Conservation (phyloP, 2,888 invertebrate species). For the Petrophora chlorosata region DNA sequence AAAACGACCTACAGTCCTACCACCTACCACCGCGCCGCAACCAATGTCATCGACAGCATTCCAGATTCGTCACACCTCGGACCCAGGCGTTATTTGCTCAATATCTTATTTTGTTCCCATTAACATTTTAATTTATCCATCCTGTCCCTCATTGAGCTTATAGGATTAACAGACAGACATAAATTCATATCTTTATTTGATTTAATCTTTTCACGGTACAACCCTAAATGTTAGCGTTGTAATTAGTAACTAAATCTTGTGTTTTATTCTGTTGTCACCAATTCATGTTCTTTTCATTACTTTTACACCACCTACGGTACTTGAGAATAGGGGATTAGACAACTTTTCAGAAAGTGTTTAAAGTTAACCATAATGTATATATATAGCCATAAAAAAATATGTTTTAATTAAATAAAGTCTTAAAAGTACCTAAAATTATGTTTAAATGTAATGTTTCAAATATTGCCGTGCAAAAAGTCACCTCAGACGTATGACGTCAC, state of each 20-base stretch:
- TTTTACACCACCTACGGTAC: too few species aligned
- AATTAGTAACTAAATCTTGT: slow-evolving; percentile 34
- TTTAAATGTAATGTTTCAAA: too few species aligned
- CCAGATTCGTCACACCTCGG: slow-evolving; percentile 53
- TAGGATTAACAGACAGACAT: slow-evolving; percentile 52
- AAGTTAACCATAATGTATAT: too few species aligned
- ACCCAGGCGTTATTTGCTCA: slow-evolving; percentile 49
- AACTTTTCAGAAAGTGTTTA: too few species aligned
- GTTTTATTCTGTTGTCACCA: slow-evolving; percentile 24
- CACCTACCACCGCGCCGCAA: slow-evolving; percentile 31
- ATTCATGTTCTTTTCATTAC: too few species aligned
- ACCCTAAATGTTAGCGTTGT: slow-evolving; percentile 37
- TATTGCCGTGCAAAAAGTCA: too few species aligned
- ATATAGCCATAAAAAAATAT: too few species aligned
- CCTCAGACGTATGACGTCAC: too few species aligned
- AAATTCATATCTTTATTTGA: slow-evolving; percentile 53
- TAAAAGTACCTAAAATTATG: too few species aligned
- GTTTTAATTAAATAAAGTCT: too few species aligned
- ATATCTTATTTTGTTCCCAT: slow-evolving; percentile 50
- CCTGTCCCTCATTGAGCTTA: slow-evolving; percentile 41
- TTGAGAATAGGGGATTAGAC: too few species aligned
- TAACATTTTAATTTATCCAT: slow-evolving; percentile 55
- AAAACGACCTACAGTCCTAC: slow-evolving; percentile 5
- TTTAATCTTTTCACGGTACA: slow-evolving; percentile 30
- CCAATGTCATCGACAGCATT: slow-evolving; percentile 43